Evolutionary conservation across 2,113 vertebrate genomes (phyloP).

Genomic region (Coracopsis vasa): DNA sequence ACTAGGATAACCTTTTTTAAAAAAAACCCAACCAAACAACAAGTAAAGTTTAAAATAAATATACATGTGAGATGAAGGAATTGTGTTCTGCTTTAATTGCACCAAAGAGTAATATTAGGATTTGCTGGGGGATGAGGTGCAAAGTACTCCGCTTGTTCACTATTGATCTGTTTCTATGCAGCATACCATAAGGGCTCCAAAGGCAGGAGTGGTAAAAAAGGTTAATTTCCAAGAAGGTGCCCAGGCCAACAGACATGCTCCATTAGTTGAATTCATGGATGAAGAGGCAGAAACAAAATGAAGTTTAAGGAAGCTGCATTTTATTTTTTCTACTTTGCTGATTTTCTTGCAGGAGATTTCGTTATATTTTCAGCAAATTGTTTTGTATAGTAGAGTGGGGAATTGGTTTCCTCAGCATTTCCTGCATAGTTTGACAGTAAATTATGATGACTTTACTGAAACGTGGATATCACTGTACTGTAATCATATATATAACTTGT

Average conservation of each 20-base stretch:
- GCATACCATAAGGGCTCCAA: constrained; percentile 91
- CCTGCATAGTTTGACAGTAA: background rate
- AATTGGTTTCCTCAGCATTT: constrained; percentile 10
- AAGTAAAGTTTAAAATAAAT: background rate
- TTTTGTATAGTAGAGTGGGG: background rate
- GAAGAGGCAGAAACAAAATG: constrained; percentile 67
- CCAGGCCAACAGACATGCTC: constrained; percentile 86
- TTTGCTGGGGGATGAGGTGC: background rate
- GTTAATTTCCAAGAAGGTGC: constrained; percentile 90
- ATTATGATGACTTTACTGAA: background rate
- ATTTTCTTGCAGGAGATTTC: constrained; percentile 4
- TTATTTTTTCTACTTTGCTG: background rate
- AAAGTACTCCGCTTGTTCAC: background rate
- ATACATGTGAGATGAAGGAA: background rate
- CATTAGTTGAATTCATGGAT: constrained; percentile 84
- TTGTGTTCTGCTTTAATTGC: background rate
- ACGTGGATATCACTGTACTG: background rate
- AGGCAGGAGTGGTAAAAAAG: constrained; percentile 87
- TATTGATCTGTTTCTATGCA: constrained; percentile 62
- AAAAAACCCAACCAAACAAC: background rate
- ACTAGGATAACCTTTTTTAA: background rate
- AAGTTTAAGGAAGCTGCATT: constrained; percentile 12
- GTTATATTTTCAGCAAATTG: background rate
- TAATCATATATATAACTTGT: background rate
- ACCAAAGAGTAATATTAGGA: background rate